Evolutionary conservation across 2,113 vertebrate genomes (phyloP), one percentile per base, ranked within the genome.

Genomic region (Columbina picui): DNA sequence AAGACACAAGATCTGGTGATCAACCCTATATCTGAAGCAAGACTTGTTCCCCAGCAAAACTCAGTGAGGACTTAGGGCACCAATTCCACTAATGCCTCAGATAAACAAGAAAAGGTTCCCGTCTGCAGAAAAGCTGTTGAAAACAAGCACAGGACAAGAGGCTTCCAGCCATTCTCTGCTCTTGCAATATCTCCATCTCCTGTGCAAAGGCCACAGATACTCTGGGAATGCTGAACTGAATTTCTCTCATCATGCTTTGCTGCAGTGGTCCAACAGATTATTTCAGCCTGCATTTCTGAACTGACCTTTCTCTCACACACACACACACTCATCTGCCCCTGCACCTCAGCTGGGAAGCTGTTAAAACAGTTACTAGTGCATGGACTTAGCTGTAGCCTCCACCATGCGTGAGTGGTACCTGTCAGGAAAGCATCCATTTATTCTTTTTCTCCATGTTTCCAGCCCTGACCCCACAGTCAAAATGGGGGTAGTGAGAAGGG

Each of bases 261-360:
- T 64, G 64, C 68, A 77, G 29, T 38, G 22, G 30, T 36, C 17
- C 43, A 88, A 55, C 3, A 60, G 32, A 43, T 13, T 7, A 47
- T 60, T 65, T 76, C 57, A 87, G 50, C 36, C 60, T 84, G 49
- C 50, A 73, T 64, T 88, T 50, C 56, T 52, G n/a, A 75, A 53
- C 17, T 39, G 41, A 39, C 17, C 26, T 91, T 73, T 60, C 56
- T 36, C 21, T 49, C 67, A 36, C 18, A 45, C 36, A 65, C 11
- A 12, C 1, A 1, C 34, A 45, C 25, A 6, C 26, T 23, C 4
- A 0, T 39, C 26, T 3, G 4, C 12, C 36, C 12, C 50, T 59
- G 43, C 0, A 1, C 11, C 49, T 49, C 36, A 76, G 34, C 38
- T 64, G 34, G 12, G 65, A 86, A 89, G 29, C 32, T 38, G 57